A percentile compares a stretch with the other conserved stretches of the same genome.
Conservation (phyloP, 2,113 vertebrate genomes). For the human region DNA sequence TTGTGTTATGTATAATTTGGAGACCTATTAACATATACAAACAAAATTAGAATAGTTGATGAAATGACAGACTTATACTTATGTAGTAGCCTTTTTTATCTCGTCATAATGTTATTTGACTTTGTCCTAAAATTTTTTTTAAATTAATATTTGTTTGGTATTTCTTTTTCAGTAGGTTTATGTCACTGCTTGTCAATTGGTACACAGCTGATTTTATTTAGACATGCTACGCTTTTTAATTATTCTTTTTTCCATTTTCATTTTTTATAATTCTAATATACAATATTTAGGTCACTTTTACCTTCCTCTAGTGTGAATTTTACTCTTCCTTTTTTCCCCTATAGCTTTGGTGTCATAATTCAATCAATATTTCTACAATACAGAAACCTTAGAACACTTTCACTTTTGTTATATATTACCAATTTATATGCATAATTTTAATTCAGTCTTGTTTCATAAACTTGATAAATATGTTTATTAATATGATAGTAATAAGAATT, state of each 20-base stretch:
- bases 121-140: not conserved
- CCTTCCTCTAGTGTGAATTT: not conserved
- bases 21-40: not conserved
- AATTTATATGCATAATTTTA: not conserved
- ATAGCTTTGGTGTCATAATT: not conserved
- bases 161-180: not conserved
- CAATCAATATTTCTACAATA: not conserved
- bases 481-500: not conserved
- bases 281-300: not conserved
- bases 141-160: not conserved
- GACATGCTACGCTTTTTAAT: not conserved
- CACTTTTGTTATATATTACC: not conserved
- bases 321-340: not conserved
- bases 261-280: not conserved
- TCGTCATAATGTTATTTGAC: not conserved
- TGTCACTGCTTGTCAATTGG: not conserved
- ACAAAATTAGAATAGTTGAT: not conserved
- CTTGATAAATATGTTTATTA: not conserved
- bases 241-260: not conserved
- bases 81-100: not conserved
- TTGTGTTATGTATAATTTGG: not conserved
- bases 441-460: not conserved
- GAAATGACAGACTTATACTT: not conserved
- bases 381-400: not conserved
- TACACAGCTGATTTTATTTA: not conserved